These are phyloP conservation scores for Stictonetta naevosa DNA, from an alignment of 2,113 vertebrate genomes.

Conservation along the genomic window DNA sequence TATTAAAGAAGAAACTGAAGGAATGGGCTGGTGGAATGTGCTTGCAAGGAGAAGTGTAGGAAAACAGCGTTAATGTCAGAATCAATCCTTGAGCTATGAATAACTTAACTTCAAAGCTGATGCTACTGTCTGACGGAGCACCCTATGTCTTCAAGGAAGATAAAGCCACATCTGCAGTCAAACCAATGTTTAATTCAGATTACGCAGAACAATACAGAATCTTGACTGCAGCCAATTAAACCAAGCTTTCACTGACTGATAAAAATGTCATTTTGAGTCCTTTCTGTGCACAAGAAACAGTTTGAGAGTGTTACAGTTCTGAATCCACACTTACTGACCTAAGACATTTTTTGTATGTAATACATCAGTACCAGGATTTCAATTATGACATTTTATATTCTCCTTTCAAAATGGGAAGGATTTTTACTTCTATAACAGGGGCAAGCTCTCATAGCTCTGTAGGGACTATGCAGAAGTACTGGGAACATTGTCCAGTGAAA, in stretches of 20 bases:
- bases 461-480: background rate
- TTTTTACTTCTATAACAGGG: background rate
- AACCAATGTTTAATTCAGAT: slow-evolving; percentile 73
- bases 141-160: slow-evolving; percentile 63
- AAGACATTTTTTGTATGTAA: background rate
- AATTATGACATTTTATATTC: background rate
- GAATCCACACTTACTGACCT: background rate
- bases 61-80: slow-evolving; percentile 56
- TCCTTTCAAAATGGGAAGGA: background rate
- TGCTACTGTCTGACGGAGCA: slow-evolving; percentile 53
- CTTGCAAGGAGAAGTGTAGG: slow-evolving; percentile 15
- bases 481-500: background rate
- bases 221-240: slow-evolving; percentile 66
- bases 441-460: background rate
- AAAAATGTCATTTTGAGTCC: slow-evolving; percentile 25
- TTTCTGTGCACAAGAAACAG: background rate
- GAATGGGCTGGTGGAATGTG: slow-evolving; percentile 29
- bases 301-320: background rate
- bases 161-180: slow-evolving; percentile 58
- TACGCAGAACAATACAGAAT: slow-evolving; percentile 50
- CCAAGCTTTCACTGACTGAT: slow-evolving; percentile 53
- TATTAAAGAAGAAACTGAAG: slow-evolving; percentile 43
- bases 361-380: background rate
- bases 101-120: slow-evolving; percentile 74
- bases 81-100: slow-evolving; percentile 62